Conservation (phyloP, 1,140 invertebrate genomes). For the Orchestia grillus region DNA sequence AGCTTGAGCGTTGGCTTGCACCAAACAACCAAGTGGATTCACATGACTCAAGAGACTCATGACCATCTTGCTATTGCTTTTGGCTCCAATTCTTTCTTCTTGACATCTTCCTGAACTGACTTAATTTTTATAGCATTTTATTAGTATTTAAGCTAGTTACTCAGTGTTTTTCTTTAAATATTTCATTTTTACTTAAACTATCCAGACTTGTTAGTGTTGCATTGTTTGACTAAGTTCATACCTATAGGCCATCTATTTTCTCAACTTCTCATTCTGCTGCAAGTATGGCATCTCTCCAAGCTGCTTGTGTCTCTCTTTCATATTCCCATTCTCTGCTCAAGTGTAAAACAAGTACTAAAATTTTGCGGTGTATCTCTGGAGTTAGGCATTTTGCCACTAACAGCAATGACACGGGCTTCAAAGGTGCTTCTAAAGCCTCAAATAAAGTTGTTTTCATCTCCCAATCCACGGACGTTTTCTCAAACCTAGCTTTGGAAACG, state of each 20-base stretch:
- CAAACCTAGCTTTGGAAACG: constrained; percentile 93
- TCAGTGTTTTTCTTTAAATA: background rate
- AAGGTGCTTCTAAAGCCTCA: constrained; percentile 55
- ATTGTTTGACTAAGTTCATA: background rate
- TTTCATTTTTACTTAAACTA: background rate
- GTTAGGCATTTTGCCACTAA: background rate
- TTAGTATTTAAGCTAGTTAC: background rate
- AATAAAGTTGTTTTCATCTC: constrained; percentile 92
- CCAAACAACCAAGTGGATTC: constrained; percentile 93
- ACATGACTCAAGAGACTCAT: constrained; percentile 87
- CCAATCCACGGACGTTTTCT: constrained; percentile 88
- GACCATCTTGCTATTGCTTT: constrained; percentile 85
- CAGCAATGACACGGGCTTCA: background rate
- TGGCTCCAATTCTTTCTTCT: constrained; percentile 78
- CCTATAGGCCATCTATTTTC: background rate
- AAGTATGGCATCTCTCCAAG: constrained; percentile 64
- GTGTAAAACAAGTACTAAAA: background rate
- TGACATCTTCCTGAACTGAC: constrained; percentile 57
- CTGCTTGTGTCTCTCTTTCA: background rate
- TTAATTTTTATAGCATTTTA: background rate
- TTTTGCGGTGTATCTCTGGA: background rate
- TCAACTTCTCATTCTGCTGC: constrained; percentile 65
- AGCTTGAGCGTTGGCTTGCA: constrained; percentile 74
- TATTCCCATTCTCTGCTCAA: background rate
- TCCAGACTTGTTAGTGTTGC: background rate